Evolutionary conservation across 2,113 vertebrate genomes (phyloP).

Genomic region (Upupa epops): DNA sequence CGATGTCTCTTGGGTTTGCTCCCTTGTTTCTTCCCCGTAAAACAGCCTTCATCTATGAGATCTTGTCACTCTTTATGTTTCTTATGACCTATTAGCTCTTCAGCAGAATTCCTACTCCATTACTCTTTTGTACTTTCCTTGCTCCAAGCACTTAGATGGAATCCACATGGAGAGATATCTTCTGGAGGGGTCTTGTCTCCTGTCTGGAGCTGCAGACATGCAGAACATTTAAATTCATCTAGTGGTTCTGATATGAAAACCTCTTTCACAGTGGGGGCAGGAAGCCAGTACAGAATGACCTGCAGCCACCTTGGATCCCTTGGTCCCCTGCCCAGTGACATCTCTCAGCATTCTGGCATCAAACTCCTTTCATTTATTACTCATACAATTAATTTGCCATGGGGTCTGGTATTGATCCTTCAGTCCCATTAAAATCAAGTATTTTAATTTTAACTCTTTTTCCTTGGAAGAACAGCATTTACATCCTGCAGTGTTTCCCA

Average conservation of each 20-base stretch:
- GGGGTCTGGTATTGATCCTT: conserved; percentile 8
- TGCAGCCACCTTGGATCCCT: background rate
- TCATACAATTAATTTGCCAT: background rate
- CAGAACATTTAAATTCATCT: background rate
- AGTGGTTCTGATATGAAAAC: background rate
- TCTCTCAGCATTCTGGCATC: background rate
- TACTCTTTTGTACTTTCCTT: background rate
- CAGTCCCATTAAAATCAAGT: background rate
- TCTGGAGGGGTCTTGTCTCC: background rate
- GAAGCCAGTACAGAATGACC: background rate
- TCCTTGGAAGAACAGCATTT: background rate
- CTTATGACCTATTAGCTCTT: background rate
- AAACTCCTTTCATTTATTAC: background rate
- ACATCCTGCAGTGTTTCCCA: background rate
- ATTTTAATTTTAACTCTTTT: conserved; percentile 17
- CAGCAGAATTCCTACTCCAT: background rate
- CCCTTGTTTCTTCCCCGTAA: background rate
- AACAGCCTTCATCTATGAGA: background rate
- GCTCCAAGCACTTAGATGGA: background rate
- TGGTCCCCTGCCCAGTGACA: background rate
- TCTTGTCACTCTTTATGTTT: background rate
- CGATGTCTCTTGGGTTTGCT: background rate
- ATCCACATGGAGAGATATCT: background rate
- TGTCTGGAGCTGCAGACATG: background rate
- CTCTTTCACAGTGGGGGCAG: background rate